Base-by-base conservation (phyloP, 2,888 invertebrate genomes). In the Melieria picta region DNA sequence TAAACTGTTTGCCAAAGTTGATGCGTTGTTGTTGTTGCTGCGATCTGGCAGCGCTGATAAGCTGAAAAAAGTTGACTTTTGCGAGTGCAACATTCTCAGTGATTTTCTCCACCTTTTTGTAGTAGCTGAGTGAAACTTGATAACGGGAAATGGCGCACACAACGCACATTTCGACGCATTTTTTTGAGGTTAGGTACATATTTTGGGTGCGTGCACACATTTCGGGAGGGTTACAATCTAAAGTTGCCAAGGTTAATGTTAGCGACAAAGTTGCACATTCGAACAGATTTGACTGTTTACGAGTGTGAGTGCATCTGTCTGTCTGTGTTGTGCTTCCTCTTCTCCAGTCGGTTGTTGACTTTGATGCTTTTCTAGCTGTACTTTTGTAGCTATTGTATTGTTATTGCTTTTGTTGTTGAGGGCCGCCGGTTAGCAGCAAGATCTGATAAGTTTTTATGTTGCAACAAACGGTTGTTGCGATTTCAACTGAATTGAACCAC, bases 31-130 rank as follows among this genome's bases (percentile, higher is more conserved):
- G n/a, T 52, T 61, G 69, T 11, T 69, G 48, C 50, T 61, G 61
- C 57, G 73, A 73, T 72, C 69, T 76, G 72, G 69, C 57, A 68
- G 61, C 64, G 58, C 71, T 65, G 65, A 72, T 73, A 72, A 74
- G 61, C 58, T 58, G 61, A 58, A 72, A 73, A 74, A 75, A 73
- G 65, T 74, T 74, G 68, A 74, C 74, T 74, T 74, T 72, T 65
- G 65, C 64, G 48, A 69, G 47, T 65, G 58, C 67, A 56, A 64
- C 58, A 52, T 66, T 58, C 63, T 55, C 66, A 48, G 56, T 45
- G 56, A 6, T 13, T 57, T 4, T 1, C 3, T 57, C 42, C 7
- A 10, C 11, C 45, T n/a, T 30, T 48, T 13, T 10, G 5, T 63
- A 16, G 5, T 63, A 16, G 11, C 50, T 47, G 63, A 30, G 11